Conservation (phyloP, 2,888 invertebrate species). For the Melanchra persicariae region DNA sequence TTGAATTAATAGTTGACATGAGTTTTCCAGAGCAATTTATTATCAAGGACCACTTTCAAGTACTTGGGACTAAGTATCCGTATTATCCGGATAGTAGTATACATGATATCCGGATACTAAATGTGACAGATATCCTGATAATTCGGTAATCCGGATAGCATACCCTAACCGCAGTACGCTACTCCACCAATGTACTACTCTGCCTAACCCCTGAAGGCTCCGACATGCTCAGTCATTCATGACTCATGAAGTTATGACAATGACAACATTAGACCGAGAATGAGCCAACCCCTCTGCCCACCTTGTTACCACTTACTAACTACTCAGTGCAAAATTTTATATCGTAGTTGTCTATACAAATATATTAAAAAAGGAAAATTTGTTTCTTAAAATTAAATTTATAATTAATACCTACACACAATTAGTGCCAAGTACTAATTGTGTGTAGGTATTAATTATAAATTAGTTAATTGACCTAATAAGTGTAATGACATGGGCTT, state of each 20-base stretch:
- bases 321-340: background rate
- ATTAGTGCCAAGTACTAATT: background rate
- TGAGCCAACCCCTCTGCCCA: background rate
- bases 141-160: too few relatives aligned
- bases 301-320: background rate
- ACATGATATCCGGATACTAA: too few relatives aligned
- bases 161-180: too few relatives aligned
- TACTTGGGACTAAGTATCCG: too few relatives aligned
- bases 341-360: background rate
- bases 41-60: too few relatives aligned
- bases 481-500: background rate
- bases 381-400: background rate
- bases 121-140: too few relatives aligned
- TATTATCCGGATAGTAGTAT: too few relatives aligned
- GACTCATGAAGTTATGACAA: too few relatives aligned
- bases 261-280: background rate
- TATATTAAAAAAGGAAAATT: background rate
- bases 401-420: background rate
- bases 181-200: background rate
- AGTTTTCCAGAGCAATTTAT: too few relatives aligned
- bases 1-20: too few relatives aligned
- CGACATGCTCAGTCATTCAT: background rate
- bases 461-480: constrained; percentile 10
- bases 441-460: background rate
- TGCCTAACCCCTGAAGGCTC: background rate